Conservation (phyloP, 1,140 invertebrate species). For the Pristionchus pacificus region DNA sequence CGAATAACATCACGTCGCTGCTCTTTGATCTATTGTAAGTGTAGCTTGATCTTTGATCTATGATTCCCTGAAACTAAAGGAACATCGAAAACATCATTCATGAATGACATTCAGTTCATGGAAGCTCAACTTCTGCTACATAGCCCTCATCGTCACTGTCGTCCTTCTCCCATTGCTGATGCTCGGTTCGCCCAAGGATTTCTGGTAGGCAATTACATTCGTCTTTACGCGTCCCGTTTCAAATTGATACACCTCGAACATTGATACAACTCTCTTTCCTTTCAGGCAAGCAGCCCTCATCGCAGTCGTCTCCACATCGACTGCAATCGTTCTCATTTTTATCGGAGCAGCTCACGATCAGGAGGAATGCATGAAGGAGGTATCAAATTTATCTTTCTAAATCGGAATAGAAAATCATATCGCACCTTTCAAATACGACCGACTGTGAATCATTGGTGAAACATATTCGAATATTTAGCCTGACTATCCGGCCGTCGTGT, state of each 20-base stretch:
- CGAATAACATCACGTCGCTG: not conserved
- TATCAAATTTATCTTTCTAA: constrained; percentile 1
- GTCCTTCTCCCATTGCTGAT: constrained; percentile 66
- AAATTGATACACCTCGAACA: not conserved
- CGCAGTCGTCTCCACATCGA: constrained; percentile 15
- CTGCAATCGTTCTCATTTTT: constrained; percentile 17
- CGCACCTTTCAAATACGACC: too few relatives aligned
- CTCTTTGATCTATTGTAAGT: too few relatives aligned
- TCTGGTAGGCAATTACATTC: constrained; percentile 62
- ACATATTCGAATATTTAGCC: not conserved
- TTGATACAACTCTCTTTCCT: not conserved
- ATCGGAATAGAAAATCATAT: too few relatives aligned
- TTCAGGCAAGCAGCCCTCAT: constrained; percentile 24
- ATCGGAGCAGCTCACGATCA: constrained; percentile 21
- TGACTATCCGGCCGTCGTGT: not conserved
- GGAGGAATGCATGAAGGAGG: constrained; percentile 28
- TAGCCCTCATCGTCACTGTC: constrained; percentile 58
- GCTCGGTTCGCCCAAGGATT: constrained; percentile 70
- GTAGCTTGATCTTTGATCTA: too few relatives aligned
- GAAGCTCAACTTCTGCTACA: not conserved
- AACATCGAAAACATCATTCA: not conserved
- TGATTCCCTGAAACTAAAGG: not conserved
- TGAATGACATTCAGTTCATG: not conserved
- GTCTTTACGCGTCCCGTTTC: not conserved
- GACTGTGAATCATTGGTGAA: not conserved